Percentiles rank a stretch among this genome's conserved stretches.
phyloP scores from a whole-genome alignment of 1,140 invertebrate species.

The Theocolax elegans region DNA sequence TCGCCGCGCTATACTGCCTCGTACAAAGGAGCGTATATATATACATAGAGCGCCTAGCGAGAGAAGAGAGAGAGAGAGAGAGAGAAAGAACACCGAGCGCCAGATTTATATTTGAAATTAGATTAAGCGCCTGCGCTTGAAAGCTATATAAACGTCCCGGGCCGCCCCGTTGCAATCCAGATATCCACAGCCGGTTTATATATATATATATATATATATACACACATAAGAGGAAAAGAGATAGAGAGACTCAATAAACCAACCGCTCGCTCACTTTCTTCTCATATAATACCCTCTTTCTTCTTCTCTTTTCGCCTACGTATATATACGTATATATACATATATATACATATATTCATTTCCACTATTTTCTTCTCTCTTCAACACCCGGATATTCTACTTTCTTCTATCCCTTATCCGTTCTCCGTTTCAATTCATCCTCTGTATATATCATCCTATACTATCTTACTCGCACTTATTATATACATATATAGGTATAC shows the following conservation, averaged over 20 bases:
- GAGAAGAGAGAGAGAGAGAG: constrained; percentile 40
- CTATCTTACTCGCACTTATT: not conserved
- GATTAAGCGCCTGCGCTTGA: constrained; percentile 68
- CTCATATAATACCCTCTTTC: constrained; percentile 40
- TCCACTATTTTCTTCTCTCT: not conserved
- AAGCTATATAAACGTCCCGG: constrained; percentile 67
- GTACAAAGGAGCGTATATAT: constrained; percentile 43
- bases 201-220: too few relatives aligned
- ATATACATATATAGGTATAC: not conserved
- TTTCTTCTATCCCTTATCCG: constrained; percentile 42
- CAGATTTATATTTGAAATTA: constrained; percentile 69
- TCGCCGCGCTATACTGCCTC: constrained; percentile 44
- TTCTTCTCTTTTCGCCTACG: constrained; percentile 39
- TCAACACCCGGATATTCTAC: too few relatives aligned
- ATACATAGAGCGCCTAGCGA: not conserved
- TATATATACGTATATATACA: constrained; percentile 17
- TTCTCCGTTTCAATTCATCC: constrained; percentile 39
- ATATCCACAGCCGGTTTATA: too few relatives aligned
- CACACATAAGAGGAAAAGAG: constrained; percentile 6
- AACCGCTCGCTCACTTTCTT: constrained; percentile 54
- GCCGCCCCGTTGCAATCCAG: constrained; percentile 48
- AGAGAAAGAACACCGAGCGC: constrained; percentile 44
- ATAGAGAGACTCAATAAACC: constrained; percentile 63
- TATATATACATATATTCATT: too few relatives aligned
- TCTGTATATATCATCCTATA: not conserved